Base-by-base conservation (phyloP, 1,140 invertebrate genomes). In the Scylla paramamosain region DNA sequence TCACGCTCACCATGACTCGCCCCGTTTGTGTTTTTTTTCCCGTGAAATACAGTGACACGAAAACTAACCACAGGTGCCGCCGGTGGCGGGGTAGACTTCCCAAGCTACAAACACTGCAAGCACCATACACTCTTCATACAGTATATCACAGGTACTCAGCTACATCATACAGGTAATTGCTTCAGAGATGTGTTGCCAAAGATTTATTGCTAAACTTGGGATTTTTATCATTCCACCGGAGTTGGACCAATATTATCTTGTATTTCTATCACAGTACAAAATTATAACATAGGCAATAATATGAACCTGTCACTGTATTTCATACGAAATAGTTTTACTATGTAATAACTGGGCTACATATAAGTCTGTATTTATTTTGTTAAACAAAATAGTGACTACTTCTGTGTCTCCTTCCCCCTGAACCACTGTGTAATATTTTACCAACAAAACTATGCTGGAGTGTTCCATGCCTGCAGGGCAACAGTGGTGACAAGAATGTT, bases 11-110 rank as follows among this genome's bases (percentile, higher is more conserved):
- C 1, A n/a, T 20, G 12, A n/a, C 67, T n/a, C 10, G 12, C 67
- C 67, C 67, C 1, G 67, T 20, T 20, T 77, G 67, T 77, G 25
- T 20, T n/a, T 77, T n/a, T 77, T 0, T 59, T 59, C 52, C 67
- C 67, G n/a, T 77, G 67, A 77, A 77, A 77, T 77, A 77, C 67
- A 77, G 67, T 77, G 67, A 25, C 67, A 77, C 67, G 67, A 77
- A n/a, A n/a, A n/a, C 67, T 77, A 77, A 77, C 25, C 20, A 7
- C n/a, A 20, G 20, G 8, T n/a, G 67, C 25, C 20, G 6, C 20
- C 67, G 67, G 67, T 77, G 67, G 67, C 67, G n/a, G 20, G 67
- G 67, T n/a, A n/a, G 6, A 25, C 20, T n/a, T 77, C 67, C 67
- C 67, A 77, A 20, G 67, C 67, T 77, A n/a, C 67, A 77, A 20